Conservation (phyloP, 2,797 vertebrate genomes). For the Oceanodroma leucorhoa region DNA sequence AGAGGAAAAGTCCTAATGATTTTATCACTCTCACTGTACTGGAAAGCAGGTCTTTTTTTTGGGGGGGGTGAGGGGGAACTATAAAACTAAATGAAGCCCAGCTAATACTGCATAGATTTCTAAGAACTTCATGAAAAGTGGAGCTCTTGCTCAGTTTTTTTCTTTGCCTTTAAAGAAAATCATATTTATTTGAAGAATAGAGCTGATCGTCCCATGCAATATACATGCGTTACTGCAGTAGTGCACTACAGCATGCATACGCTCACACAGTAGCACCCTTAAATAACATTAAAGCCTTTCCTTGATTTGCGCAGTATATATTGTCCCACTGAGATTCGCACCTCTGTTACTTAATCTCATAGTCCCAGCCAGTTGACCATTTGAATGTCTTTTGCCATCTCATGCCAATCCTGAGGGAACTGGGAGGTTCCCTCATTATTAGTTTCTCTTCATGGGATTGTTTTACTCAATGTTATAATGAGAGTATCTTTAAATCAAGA, state of each 20-base stretch:
- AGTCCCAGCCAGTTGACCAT: not conserved
- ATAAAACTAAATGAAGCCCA: not conserved
- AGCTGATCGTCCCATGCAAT: not conserved
- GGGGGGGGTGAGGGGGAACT: accelerated
- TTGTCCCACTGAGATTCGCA: not conserved
- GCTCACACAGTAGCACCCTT: not conserved
- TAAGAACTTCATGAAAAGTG: not conserved
- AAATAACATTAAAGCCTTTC: not conserved
- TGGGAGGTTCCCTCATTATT: not conserved
- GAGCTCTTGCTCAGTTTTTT: not conserved
- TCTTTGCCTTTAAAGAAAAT: not conserved
- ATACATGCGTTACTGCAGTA: not conserved
- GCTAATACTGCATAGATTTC: not conserved
- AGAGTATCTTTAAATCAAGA: not conserved
- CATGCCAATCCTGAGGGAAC: not conserved
- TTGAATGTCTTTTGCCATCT: not conserved
- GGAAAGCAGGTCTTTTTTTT: not conserved
- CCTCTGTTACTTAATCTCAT: not conserved
- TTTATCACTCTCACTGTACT: not conserved
- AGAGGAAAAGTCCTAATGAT: not conserved
- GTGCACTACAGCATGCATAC: not conserved
- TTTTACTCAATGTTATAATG: not conserved
- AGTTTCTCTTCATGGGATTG: not conserved
- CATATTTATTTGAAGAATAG: not conserved
- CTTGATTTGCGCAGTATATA: not conserved